phyloP scores from a whole-genome alignment of 1,140 invertebrate genomes.

The Acromyrmex echinatior region DNA sequence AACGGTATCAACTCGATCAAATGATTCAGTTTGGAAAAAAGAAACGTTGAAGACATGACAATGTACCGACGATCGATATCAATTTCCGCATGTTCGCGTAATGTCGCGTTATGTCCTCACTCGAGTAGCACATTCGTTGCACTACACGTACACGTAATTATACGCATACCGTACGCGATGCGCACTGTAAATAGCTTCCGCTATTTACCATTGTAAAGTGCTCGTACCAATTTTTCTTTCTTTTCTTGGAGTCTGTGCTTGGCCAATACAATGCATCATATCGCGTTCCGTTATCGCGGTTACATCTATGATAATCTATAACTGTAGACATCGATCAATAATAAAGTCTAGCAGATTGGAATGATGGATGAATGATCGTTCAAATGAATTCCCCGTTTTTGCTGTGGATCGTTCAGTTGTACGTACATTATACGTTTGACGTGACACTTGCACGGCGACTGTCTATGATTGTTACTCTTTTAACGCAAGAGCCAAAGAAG shows the following conservation, averaged over 20 bases:
- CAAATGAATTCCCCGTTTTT: background rate
- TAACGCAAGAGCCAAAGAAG: background rate
- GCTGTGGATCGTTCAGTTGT: background rate
- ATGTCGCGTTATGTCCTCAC: background rate
- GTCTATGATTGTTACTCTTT: background rate
- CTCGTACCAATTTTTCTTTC: background rate
- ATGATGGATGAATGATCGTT: background rate
- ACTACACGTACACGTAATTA: too few species aligned
- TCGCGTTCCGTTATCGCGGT: background rate
- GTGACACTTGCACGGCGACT: background rate
- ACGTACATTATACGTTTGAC: background rate
- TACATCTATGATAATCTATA: background rate
- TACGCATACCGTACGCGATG: background rate
- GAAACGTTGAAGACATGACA: background rate
- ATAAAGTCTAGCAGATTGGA: background rate
- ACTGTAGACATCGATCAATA: background rate
- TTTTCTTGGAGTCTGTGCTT: background rate
- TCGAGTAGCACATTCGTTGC: too few species aligned
- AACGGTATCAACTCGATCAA: background rate
- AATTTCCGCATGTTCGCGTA: constrained; percentile 29
- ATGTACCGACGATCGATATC: constrained; percentile 28
- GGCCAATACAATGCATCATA: background rate
- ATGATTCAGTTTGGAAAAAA: background rate
- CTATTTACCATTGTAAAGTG: background rate
- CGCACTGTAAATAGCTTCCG: constrained; percentile 23